Conservation (phyloP, 2,797 vertebrate genomes). For the Bovichtus diacanthus region DNA sequence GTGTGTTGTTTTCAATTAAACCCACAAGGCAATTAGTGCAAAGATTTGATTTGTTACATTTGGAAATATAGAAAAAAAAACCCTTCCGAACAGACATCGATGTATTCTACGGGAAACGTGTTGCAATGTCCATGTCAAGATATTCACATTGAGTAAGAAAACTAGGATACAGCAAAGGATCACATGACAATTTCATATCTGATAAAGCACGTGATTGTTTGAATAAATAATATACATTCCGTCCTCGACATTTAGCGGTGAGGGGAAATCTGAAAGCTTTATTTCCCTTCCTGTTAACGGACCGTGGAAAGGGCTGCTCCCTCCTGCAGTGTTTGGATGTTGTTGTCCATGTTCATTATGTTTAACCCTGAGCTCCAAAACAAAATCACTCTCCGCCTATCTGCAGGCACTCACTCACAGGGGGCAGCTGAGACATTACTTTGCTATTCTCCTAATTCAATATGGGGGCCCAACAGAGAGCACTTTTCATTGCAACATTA, state of each 20-base stretch:
- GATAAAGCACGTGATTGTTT: conserved; percentile 4
- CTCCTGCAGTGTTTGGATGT: conserved; percentile 74
- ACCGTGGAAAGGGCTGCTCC: conserved; percentile 54
- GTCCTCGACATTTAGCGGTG: conserved; percentile 11
- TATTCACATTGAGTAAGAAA: neutral
- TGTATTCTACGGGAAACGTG: conserved; percentile 13
- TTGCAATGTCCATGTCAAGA: conserved; percentile 13
- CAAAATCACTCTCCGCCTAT: conserved; percentile 65
- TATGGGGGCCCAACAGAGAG: conserved; percentile 68
- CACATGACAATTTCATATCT: conserved; percentile 7
- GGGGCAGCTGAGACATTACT: conserved; percentile 54
- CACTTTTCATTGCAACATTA: conserved; percentile 70
- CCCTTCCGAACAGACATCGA: conserved; percentile 1
- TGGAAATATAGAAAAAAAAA: conserved; percentile 19
- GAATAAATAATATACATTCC: conserved; percentile 3
- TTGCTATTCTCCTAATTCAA: conserved; percentile 69
- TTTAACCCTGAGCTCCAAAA: conserved; percentile 69
- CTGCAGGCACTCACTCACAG: conserved; percentile 61
- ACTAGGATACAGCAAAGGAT: neutral
- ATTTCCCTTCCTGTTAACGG: conserved; percentile 61
- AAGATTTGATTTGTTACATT: conserved; percentile 39
- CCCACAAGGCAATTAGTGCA: conserved; percentile 22
- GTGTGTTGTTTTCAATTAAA: conserved; percentile 39
- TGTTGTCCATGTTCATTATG: conserved; percentile 78
- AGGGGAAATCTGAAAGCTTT: conserved; percentile 42